Conservation (phyloP, 2,797 vertebrate genomes). For the Eulemur mongoz region DNA sequence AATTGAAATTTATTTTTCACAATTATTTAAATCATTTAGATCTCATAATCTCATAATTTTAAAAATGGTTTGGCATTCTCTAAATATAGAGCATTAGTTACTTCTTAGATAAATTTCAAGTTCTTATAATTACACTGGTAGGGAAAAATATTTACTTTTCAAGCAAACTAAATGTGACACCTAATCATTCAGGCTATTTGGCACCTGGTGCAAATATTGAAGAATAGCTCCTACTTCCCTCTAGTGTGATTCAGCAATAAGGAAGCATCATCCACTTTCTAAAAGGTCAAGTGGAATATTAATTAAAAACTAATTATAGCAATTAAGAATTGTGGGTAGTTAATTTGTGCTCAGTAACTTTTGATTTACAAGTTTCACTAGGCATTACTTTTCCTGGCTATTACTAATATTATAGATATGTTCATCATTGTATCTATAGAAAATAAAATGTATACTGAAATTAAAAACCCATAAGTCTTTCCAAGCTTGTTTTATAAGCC, state of each 20-base stretch:
- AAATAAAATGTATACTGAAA: conserved; percentile 5
- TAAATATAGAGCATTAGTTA: neutral
- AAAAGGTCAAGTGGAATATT: conserved; percentile 62
- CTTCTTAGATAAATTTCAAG: neutral
- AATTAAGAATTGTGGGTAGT: conserved; percentile 21
- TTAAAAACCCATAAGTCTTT: neutral
- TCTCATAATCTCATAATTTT: neutral
- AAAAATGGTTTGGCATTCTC: neutral
- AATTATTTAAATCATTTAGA: neutral
- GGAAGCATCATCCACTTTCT: neutral
- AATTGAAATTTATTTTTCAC: neutral
- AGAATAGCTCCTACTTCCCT: neutral
- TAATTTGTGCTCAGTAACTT: conserved; percentile 50
- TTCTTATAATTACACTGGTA: neutral
- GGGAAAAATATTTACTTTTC: conserved; percentile 48
- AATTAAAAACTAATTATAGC: conserved; percentile 51
- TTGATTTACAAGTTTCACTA: neutral
- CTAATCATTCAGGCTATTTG: conserved; percentile 47
- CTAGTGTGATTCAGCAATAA: conserved; percentile 2
- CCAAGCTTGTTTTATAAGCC: neutral
- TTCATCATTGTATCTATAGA: neutral
- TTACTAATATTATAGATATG: neutral
- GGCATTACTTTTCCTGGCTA: neutral
- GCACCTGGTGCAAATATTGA: conserved; percentile 47
- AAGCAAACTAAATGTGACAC: conserved; percentile 34